Evolutionary conservation across 2,113 vertebrate genomes (phyloP).

Genomic region (Nymphicus hollandicus): DNA sequence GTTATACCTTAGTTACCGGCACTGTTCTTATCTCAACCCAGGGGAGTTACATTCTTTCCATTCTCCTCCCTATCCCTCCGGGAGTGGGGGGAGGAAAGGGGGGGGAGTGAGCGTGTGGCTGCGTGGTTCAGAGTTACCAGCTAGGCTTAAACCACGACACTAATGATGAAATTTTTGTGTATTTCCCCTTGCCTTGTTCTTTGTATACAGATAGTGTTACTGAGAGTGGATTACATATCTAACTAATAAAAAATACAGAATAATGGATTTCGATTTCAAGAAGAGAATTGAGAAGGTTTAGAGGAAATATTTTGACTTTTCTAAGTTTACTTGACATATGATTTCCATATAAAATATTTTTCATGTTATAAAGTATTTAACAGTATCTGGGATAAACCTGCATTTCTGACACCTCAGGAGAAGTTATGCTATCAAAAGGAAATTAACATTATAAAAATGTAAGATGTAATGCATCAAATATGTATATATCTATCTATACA

Average conservation of each 20-base stretch:
- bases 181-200: neutral
- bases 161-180: neutral
- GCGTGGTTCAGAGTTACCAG: too few species aligned
- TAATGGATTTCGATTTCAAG: neutral
- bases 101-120: too few species aligned
- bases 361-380: slow-evolving; percentile 5
- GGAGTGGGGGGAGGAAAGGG: too few species aligned
- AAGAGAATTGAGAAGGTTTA: neutral
- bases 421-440: slow-evolving; percentile 36
- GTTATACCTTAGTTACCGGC: too few species aligned
- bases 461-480: slow-evolving; percentile 30
- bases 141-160: too few species aligned
- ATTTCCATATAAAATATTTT: slow-evolving; percentile 1
- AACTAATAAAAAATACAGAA: neutral
- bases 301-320: neutral
- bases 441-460: slow-evolving; percentile 48
- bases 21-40: too few species aligned
- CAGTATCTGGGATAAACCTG: slow-evolving; percentile 9
- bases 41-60: too few species aligned
- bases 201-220: neutral
- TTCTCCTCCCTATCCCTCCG: too few species aligned
- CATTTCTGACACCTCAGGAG: slow-evolving; percentile 21
- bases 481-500: neutral
- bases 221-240: neutral
- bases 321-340: neutral